phyloP scores from a whole-genome alignment of 2,797 vertebrate species.

The Syngnathus rostellatus region DNA sequence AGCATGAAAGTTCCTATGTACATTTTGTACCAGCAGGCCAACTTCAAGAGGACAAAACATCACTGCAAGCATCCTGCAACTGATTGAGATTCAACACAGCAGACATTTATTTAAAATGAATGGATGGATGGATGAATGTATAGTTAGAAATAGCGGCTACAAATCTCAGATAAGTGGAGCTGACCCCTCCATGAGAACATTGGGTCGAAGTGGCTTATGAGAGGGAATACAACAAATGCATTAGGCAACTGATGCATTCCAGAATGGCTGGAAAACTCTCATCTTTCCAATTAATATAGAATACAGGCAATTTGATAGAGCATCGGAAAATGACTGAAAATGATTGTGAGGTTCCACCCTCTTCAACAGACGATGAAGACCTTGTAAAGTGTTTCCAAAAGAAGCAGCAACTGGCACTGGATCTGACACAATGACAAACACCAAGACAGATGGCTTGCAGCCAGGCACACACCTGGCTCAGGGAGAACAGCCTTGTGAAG shows the following conservation, averaged over 20 bases:
- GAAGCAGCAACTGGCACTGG: neutral
- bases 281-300: neutral
- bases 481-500: neutral
- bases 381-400: neutral
- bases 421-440: neutral
- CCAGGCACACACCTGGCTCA: slow-evolving; percentile 1
- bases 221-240: neutral
- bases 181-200: neutral
- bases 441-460: neutral
- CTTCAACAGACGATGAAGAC: neutral
- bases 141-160: neutral
- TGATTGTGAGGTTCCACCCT: neutral
- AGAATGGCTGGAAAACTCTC: neutral
- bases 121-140: too few relatives aligned
- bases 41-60: neutral
- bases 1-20: neutral
- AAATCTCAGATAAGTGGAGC: neutral
- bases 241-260: neutral
- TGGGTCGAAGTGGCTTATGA: neutral
- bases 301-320: neutral
- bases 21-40: neutral
- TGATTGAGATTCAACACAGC: neutral
- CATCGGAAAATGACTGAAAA: neutral
- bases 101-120: too few relatives aligned
- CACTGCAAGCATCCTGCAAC: neutral